Evolutionary conservation across 2,113 vertebrate species (phyloP), one percentile per base, ranked within the genome.

Genomic region (Sigmodon hispidus): DNA sequence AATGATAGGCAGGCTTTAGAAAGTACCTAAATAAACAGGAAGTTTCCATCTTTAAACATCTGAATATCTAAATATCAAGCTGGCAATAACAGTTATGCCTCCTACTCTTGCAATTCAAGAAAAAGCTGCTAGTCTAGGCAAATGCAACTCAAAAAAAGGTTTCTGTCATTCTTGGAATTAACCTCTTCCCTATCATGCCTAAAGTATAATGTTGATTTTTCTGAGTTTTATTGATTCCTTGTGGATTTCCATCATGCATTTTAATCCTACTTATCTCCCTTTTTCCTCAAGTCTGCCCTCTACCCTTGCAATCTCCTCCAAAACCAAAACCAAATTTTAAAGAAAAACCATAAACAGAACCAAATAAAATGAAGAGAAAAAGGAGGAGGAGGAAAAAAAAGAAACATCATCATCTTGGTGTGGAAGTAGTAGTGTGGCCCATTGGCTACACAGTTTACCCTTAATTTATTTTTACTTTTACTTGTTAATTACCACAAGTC

Each of bases 1-100:
- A 77, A 34, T 86, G 67, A 72, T 40, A 93, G 16, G 5, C 63
- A 89, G 48, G 48, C 55, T 79, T 21, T 48, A 79, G 29, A 91
- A 9, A 85, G 21, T 73, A 26, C 24, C 40, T 43, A 89, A 90
- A 83, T 67, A 91, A 95, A 93, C n/a, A 96, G 76, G 48, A 89
- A 55, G 8, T 89, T 95, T 76, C 31, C 43, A 67, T 91, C 91
- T 90, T 65, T 65, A 72, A 94, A 94, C 40, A 90, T 57, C 48
- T 65, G 34, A 94, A 94, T 45, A 90, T 57, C 48, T 65, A n/a
- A 86, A 89, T 50, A 52, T 84, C 90, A 96, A 52, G 7, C 57
- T 48, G 55, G 17, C 4, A 50, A 72, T 17, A 34, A 45, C 26
- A 75, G 9, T 57, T 57, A 59, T 31, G 17, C 34, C 50, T 70